Evolutionary conservation across 2,113 vertebrate genomes (phyloP).

Genomic region (Neolamprologus brichardi): DNA sequence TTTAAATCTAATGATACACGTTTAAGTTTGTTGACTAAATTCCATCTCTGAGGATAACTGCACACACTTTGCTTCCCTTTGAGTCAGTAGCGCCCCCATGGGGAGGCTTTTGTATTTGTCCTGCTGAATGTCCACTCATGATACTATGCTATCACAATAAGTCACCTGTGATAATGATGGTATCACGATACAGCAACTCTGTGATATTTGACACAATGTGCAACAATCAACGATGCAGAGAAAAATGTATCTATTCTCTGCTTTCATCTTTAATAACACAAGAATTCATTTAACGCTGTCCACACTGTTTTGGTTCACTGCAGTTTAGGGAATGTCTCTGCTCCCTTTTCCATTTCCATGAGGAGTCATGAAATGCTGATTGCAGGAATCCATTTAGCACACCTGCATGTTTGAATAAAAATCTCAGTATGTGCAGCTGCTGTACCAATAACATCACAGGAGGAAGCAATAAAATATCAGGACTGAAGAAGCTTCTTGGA

Average conservation of each 20-base stretch:
- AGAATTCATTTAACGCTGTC: no score
- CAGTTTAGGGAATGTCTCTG: accelerated
- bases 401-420: background rate
- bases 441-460: background rate
- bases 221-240: background rate
- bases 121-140: background rate
- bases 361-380: background rate
- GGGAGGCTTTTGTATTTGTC: background rate
- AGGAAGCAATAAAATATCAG: background rate
- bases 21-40: background rate
- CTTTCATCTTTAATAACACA: background rate
- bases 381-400: background rate
- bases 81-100: background rate
- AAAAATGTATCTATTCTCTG: background rate
- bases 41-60: background rate
- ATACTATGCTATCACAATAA: accelerated
- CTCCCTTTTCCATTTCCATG: background rate
- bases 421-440: background rate
- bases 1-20: background rate
- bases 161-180: background rate
- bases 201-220: background rate
- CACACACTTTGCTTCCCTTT: background rate
- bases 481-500: background rate
- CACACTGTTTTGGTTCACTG: background rate
- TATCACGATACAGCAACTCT: background rate